phyloP scores from a whole-genome alignment of 2,113 vertebrate genomes.

The Serinus canaria region DNA sequence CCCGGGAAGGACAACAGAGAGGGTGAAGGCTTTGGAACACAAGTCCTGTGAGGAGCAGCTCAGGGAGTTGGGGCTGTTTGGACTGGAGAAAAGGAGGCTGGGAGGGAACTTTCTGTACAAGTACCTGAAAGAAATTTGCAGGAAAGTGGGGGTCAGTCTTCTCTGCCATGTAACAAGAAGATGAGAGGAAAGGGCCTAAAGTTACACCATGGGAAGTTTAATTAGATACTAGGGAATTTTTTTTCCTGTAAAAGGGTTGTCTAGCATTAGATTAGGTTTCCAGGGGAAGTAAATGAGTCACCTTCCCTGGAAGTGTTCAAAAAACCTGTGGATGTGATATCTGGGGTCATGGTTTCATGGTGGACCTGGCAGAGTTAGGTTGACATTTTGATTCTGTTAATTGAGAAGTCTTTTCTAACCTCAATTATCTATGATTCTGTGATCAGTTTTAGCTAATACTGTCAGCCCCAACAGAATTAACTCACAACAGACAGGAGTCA shows the following conservation, averaged over 20 bases:
- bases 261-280: neutral
- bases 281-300: neutral
- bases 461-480: neutral
- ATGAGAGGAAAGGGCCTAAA: neutral
- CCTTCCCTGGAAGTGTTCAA: neutral
- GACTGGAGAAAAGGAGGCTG: neutral
- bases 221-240: neutral
- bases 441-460: neutral
- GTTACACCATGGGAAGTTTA: neutral
- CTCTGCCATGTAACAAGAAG: neutral
- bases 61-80: neutral
- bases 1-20: neutral
- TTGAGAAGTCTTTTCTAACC: neutral
- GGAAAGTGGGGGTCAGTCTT: neutral
- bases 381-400: neutral
- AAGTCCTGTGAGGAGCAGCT: neutral
- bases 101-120: neutral
- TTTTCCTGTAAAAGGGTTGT: neutral
- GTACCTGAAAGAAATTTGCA: neutral
- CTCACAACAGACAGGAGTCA: accelerated
- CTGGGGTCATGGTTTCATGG: neutral
- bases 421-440: neutral
- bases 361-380: neutral
- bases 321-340: neutral
- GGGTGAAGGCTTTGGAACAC: neutral